Evolutionary conservation across 2,113 vertebrate species (phyloP).

Genomic region (Chlamydotis undulata): DNA sequence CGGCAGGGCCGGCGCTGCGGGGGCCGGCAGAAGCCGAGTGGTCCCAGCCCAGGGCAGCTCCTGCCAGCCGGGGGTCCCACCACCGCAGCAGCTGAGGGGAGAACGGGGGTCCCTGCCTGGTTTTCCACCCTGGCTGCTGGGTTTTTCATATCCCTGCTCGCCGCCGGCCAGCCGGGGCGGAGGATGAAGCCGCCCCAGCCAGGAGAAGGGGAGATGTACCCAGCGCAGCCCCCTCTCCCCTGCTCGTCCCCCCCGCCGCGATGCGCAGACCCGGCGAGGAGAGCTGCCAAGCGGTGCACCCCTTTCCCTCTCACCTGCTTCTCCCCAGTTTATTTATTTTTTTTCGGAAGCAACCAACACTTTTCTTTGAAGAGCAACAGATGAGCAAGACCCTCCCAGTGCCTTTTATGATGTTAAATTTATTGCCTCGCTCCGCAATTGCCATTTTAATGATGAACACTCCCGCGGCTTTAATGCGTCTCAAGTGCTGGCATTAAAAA

Average conservation of each 20-base stretch:
- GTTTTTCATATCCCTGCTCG: background rate
- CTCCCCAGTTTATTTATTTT: background rate
- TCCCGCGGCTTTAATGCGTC: conserved; percentile 33
- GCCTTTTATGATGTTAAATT: conserved; percentile 57
- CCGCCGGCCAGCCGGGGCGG: accelerated
- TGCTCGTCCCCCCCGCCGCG: accelerated
- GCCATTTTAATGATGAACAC: conserved; percentile 40
- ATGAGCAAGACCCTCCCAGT: conserved; percentile 37
- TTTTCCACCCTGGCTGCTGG: background rate
- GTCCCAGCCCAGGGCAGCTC: background rate
- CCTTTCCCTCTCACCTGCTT: conserved; percentile 3
- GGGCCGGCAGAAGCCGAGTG: background rate
- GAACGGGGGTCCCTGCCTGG: background rate
- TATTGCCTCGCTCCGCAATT: conserved; percentile 45
- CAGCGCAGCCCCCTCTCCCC: background rate
- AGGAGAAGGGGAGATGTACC: background rate
- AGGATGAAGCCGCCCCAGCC: background rate
- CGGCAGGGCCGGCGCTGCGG: background rate
- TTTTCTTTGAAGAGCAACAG: conserved; percentile 58
- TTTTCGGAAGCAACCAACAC: background rate
- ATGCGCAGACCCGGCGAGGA: no score
- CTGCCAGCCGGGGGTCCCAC: background rate
- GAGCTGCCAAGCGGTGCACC: background rate
- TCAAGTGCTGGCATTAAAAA: background rate
- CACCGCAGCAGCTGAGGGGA: background rate